Conservation (phyloP, 2,888 invertebrate genomes). For the Eurois occulta region DNA sequence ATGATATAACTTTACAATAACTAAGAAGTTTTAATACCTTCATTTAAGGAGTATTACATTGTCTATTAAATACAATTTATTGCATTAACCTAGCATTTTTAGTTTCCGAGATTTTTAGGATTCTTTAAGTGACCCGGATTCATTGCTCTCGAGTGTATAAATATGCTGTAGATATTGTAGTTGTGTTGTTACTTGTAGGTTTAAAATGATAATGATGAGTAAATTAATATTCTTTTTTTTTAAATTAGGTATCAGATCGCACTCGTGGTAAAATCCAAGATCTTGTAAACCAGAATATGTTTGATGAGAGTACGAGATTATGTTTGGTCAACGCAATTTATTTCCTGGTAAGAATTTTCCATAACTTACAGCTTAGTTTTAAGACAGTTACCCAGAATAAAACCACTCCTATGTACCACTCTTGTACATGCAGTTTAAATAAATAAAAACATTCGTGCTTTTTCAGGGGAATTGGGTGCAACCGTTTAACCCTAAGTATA, state of each 20-base stretch:
- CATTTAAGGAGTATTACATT: too few species aligned
- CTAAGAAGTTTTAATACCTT: too few species aligned
- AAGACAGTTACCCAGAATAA: neutral
- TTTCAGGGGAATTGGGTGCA: conserved; percentile 69
- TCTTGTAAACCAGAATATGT: conserved; percentile 66
- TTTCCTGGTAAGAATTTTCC: conserved; percentile 70
- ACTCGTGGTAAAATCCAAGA: conserved; percentile 75
- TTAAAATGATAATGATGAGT: neutral
- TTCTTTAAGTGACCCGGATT: too few species aligned
- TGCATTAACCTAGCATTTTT: too few species aligned
- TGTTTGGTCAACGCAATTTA: conserved; percentile 77
- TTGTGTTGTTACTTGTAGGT: neutral
- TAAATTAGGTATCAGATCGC: conserved; percentile 70
- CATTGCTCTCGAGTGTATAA: too few species aligned
- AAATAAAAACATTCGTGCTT: conserved; percentile 7
- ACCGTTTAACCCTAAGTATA: conserved; percentile 64
- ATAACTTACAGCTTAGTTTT: neutral
- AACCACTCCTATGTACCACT: too few species aligned
- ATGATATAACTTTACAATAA: too few species aligned
- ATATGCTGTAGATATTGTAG: neutral
- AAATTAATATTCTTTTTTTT: neutral
- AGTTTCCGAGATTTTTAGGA: too few species aligned
- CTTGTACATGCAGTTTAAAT: too few species aligned
- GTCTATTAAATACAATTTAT: too few species aligned
- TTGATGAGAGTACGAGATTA: conserved; percentile 68